Base-by-base conservation (phyloP, 2,797 vertebrate species). In the Prunella strophiata region DNA sequence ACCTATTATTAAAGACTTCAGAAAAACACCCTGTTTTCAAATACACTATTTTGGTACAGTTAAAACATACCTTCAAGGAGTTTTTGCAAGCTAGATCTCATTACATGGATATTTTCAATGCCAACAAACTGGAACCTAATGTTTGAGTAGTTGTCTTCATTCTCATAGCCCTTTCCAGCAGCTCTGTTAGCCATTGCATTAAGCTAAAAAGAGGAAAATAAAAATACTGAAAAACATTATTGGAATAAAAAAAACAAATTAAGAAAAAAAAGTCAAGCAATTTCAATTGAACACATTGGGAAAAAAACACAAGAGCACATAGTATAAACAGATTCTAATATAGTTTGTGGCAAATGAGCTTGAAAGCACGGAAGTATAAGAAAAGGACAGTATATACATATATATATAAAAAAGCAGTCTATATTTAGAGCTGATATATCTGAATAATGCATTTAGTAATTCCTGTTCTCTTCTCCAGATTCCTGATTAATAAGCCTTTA, bases 101-200 rank as follows among this genome's bases (percentile, higher is more conserved):
- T 99, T 13, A 99, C 99, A 7, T 99, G 99, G 97, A 99, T 99
- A 97, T 99, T 99, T 98, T 99, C 99, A 79, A 99, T 99, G 94
- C 99, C 99, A 91, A 99, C 99, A 97, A 99, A 99, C 97, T 99
- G 99, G 97, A 99, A 99, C 94, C 99, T 98, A 96, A 99, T 99
- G 97, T 99, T 99, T 88, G 99, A 99, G 97, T 99, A 99, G 97
- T 99, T 99, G 97, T 99, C 99, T 96, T 99, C 99, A 38, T 99
- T 99, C 97, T 99, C 99, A 68, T 99, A 99, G 89, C 99, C 99
- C 98, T 99, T 99, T 62, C 99, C 99, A n/a, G 99, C 99, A 27
- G 99, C 99, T 95, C 99, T 98, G 97, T 99, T 99, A 15, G 99
- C 99, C 82, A 99, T 97, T 3, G 99, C 99, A 77, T 99, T 99